Conservation (phyloP, 2,113 vertebrate species). For the Isichthys henryi region DNA sequence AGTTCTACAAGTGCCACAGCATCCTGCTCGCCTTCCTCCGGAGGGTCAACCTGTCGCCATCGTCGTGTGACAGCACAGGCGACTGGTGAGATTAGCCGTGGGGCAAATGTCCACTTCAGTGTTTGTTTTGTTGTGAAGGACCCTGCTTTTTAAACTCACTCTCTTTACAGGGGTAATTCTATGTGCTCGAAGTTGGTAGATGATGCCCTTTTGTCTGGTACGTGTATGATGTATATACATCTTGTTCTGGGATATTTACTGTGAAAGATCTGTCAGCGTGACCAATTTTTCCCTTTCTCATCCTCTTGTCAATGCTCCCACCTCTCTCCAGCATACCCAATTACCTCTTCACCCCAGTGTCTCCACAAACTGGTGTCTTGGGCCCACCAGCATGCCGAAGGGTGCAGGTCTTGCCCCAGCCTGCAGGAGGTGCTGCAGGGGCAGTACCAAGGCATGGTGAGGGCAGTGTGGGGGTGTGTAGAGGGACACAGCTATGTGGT, state of each 20-base stretch:
- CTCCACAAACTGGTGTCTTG: constrained; percentile 77
- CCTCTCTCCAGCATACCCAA: constrained; percentile 28
- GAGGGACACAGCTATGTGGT: constrained; percentile 78
- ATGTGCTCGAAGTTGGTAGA: constrained; percentile 27
- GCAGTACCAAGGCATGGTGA: constrained; percentile 71
- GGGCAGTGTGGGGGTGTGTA: constrained; percentile 75
- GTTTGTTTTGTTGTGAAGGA: too few species aligned
- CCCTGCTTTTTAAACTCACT: not conserved
- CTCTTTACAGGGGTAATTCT: constrained; percentile 41
- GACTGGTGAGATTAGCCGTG: constrained; percentile 49
- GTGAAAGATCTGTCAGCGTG: not conserved
- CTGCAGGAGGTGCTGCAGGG: constrained; percentile 75
- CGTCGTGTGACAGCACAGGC: constrained; percentile 40
- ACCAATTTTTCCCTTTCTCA: not conserved
- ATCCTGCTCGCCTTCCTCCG: constrained; percentile 79
- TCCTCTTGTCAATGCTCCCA: not conserved
- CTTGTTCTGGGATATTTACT: not conserved
- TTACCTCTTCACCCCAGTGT: constrained; percentile 71
- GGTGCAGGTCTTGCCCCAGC: constrained; percentile 66
- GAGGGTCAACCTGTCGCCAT: constrained; percentile 72
- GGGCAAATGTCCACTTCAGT: not conserved
- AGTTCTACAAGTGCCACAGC: constrained; percentile 91
- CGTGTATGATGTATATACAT: constrained; percentile 3
- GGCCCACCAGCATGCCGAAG: constrained; percentile 72
- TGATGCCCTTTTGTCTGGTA: constrained; percentile 37